Base-by-base conservation (phyloP, 2,888 invertebrate species). In the Sarcophaga caerulescens region DNA sequence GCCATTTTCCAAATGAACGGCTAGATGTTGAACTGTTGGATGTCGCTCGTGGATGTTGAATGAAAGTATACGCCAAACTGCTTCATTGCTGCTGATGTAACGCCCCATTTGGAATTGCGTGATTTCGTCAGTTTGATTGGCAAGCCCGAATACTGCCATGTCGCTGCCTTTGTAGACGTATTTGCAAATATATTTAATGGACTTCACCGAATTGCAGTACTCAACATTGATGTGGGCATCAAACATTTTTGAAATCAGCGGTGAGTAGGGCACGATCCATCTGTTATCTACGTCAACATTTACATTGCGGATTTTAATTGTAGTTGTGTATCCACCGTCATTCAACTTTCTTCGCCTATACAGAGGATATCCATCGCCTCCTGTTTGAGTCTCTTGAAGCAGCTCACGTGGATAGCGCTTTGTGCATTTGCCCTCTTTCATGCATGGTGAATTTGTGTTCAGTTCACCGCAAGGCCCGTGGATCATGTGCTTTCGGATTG, bases 351-450 rank as follows among this genome's bases (percentile, higher is more conserved):
- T 21, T 21, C 73, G 65, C 19, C 73, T 52, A 65, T 73, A 73
- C 35, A 63, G 19, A 35, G 71, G 79, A 65, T 79, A 71, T 25
- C 71, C 79, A 35, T 79, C 70, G n/a, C 21, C 35, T 59, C 5
- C 59, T 1, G 52, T 57, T 17, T 59, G n/a, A 25, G 35, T 25
- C n/a, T 59, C n/a, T 11, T 10, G n/a, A 35, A 35, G 19, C 10
- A 71, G 35, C 12, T 6, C 35, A 1, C 17, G 23, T 6, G 23
- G 57, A 17, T 57, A 70, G 17, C 25, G 21, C 57, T 70, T 70
- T 4, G 70, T 23, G n/a, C 52, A 52, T 52, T 75, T 75, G 8
- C 21, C 45, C 35, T 74, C 47, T 45, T 62, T 17, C 74, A 62
- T 74, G 23, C 74, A 47, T 47, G n/a, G 47, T 63, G 79, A 79